phyloP scores from a whole-genome alignment of 2,888 invertebrate species.

The Netelia fuscicornis region DNA sequence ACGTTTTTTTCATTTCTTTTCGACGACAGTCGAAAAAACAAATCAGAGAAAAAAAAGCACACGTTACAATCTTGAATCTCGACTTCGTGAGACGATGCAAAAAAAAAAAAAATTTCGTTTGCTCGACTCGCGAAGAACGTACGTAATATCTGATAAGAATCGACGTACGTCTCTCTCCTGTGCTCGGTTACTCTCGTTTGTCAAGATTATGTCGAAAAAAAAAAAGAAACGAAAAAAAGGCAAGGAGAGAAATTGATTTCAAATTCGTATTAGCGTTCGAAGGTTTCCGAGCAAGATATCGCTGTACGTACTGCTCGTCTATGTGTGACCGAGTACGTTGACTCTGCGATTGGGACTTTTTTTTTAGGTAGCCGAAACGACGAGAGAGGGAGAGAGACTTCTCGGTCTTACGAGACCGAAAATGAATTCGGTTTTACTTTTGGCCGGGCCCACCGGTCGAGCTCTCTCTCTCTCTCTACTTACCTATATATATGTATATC shows the following conservation, averaged over 20 bases:
- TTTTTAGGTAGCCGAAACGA: not conserved
- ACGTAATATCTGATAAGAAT: slow-evolving; percentile 33
- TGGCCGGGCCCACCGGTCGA: slow-evolving; percentile 71
- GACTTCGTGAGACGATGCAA: not conserved
- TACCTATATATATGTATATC: slow-evolving; percentile 2
- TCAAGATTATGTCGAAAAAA: slow-evolving; percentile 8
- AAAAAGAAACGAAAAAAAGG: slow-evolving; percentile 21
- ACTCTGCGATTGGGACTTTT: slow-evolving; percentile 13
- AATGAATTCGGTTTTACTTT: slow-evolving; percentile 84
- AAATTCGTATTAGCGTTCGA: slow-evolving; percentile 15
- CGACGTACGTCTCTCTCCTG: slow-evolving; percentile 11
- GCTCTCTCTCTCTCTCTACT: slow-evolving; percentile 5
- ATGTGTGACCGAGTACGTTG: slow-evolving; percentile 39
- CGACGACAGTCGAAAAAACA: not conserved
- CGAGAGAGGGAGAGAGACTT: slow-evolving; percentile 32
- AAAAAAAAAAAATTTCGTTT: not conserved
- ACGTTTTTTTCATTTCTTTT: slow-evolving; percentile 16
- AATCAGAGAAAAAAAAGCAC: slow-evolving; percentile 1
- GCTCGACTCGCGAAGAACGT: not conserved
- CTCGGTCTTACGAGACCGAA: slow-evolving; percentile 77
- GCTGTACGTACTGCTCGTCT: slow-evolving; percentile 31
- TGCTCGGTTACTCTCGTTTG: slow-evolving; percentile 33
- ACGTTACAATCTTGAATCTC: not conserved
- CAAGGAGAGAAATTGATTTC: slow-evolving; percentile 1
- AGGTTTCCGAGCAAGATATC: slow-evolving; percentile 52